Percentiles rank a stretch among this genome's conserved stretches.
Conservation (phyloP, 2,888 invertebrate species). For the Campopleginae sp. region DNA sequence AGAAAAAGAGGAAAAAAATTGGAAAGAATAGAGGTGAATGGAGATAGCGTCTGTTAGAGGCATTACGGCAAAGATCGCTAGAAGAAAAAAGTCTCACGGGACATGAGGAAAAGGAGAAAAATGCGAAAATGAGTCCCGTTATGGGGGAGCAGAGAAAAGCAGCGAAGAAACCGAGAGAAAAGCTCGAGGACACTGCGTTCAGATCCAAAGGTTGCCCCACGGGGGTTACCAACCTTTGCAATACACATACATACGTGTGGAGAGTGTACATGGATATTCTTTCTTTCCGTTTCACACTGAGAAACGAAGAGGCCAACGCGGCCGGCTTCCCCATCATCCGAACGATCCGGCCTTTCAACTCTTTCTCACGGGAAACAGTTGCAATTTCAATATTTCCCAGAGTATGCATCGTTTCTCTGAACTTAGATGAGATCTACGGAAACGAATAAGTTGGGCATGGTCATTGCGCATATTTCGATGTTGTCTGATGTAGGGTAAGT, state of each 20-base stretch:
- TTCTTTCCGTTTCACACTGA: constrained; percentile 47
- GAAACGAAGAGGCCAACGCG: constrained; percentile 49
- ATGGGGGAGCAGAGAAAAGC: constrained; percentile 54
- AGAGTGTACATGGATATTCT: constrained; percentile 16
- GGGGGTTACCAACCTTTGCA: constrained; percentile 62
- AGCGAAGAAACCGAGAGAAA: constrained; percentile 6
- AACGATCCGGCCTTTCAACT: constrained; percentile 49
- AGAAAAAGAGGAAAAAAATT: constrained; percentile 35
- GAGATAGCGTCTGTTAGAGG: constrained; percentile 61
- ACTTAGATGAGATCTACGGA: constrained; percentile 26
- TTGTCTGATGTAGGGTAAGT: not conserved
- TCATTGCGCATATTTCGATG: not conserved
- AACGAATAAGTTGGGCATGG: constrained; percentile 14
- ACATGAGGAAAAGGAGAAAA: constrained; percentile 52
- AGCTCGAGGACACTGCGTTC: constrained; percentile 48
- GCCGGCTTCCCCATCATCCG: constrained; percentile 24
- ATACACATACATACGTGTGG: not conserved
- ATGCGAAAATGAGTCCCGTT: constrained; percentile 67
- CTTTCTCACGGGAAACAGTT: constrained; percentile 71
- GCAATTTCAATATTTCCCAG: constrained; percentile 69
- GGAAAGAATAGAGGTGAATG: constrained; percentile 62
- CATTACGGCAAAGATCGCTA: constrained; percentile 59
- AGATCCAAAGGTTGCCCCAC: constrained; percentile 59
- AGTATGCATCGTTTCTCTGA: not conserved
- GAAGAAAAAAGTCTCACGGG: constrained; percentile 57